phyloP scores from a whole-genome alignment of 2,888 invertebrate genomes.

The Colletes collaris region DNA sequence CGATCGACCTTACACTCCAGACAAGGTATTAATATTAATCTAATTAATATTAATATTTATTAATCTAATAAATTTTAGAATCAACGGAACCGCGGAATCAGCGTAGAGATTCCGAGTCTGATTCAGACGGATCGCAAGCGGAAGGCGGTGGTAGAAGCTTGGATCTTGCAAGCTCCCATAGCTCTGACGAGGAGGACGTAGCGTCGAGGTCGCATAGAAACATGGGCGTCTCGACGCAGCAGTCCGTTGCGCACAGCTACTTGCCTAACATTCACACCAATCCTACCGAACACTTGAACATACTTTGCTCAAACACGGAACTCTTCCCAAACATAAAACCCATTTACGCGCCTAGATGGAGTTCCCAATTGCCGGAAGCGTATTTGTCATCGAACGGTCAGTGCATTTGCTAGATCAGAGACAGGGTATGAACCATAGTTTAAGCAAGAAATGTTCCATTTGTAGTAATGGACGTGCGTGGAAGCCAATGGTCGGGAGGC shows the following conservation, averaged over 20 bases:
- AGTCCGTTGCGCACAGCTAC: slow-evolving; percentile 82
- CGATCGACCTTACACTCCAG: slow-evolving; percentile 73
- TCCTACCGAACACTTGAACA: slow-evolving; percentile 79
- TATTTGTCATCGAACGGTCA: slow-evolving; percentile 84
- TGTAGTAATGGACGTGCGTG: slow-evolving; percentile 76
- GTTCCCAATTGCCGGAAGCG: slow-evolving; percentile 87
- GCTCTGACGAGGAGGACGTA: slow-evolving; percentile 92
- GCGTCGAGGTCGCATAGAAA: slow-evolving; percentile 81
- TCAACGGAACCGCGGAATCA: slow-evolving; percentile 78
- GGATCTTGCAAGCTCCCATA: slow-evolving; percentile 97
- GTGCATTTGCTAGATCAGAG: background rate
- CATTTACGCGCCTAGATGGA: slow-evolving; percentile 88
- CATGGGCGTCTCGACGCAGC: slow-evolving; percentile 80
- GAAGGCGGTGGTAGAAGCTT: slow-evolving; percentile 90
- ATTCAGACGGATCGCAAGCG: slow-evolving; percentile 88
- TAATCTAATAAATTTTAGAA: slow-evolving; percentile 51
- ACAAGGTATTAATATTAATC: slow-evolving; percentile 68
- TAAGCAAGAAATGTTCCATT: background rate
- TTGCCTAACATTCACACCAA: slow-evolving; percentile 85
- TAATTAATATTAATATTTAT: no score
- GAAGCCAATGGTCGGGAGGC: slow-evolving; percentile 90
- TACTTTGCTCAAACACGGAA: slow-evolving; percentile 86
- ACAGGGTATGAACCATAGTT: no score
- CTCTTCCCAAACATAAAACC: slow-evolving; percentile 88
- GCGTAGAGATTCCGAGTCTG: slow-evolving; percentile 90